These are phyloP conservation scores for Euglossa dilemma DNA, from an alignment of 1,140 invertebrate species.

Conservation along the genomic window DNA sequence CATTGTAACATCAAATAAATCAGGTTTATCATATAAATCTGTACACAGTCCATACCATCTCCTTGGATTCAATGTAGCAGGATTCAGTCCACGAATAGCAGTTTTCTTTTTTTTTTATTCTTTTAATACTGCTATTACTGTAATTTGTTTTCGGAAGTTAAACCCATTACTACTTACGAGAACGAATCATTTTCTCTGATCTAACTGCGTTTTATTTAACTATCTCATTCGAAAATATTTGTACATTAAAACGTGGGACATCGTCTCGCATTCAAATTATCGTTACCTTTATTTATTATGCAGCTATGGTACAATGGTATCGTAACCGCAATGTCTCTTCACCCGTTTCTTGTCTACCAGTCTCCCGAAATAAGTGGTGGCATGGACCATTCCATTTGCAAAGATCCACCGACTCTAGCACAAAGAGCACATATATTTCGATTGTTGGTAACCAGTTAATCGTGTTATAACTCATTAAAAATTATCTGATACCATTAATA, in stretches of 20 bases:
- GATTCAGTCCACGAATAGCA: conserved; percentile 62
- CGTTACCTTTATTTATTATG: conserved; percentile 79
- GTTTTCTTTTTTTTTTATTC: conserved; percentile 29
- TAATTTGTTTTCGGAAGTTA: conserved; percentile 57
- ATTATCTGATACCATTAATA: conserved; percentile 11
- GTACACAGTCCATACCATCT: conserved; percentile 61
- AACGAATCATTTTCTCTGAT: conserved; percentile 72
- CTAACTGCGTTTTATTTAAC: conserved; percentile 80
- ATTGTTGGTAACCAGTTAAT: conserved; percentile 31
- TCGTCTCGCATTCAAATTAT: conserved; percentile 78
- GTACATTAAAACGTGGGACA: conserved; percentile 81
- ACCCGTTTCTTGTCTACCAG: conserved; percentile 67
- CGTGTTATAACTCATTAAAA: conserved; percentile 22
- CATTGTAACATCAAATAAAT: conserved; percentile 33
- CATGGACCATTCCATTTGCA: conserved; percentile 59
- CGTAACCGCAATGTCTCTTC: conserved; percentile 78
- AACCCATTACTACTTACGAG: conserved; percentile 69
- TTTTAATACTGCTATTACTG: conserved; percentile 46
- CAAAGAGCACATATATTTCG: conserved; percentile 31
- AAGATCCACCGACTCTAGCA: conserved; percentile 52
- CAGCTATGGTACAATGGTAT: conserved; percentile 79
- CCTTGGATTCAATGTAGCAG: conserved; percentile 61
- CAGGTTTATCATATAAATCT: conserved; percentile 34
- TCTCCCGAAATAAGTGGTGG: conserved; percentile 65
- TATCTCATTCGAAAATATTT: conserved; percentile 82